Conservation (phyloP, 1,140 invertebrate species). For the Stenopsyche tienmushanensis region DNA sequence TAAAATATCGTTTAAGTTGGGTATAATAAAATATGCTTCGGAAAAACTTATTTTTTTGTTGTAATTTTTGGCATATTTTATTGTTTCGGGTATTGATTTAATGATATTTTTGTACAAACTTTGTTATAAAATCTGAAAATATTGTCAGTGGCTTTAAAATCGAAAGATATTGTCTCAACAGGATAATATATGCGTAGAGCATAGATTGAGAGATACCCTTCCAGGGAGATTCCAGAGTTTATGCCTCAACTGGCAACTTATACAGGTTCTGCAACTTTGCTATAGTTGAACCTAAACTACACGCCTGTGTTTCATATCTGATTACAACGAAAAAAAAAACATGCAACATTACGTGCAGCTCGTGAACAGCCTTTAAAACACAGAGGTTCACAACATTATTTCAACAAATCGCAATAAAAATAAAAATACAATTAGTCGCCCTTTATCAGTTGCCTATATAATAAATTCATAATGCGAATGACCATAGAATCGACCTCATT, state of each 20-base stretch:
- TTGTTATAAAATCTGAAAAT: no score
- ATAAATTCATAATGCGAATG: no score
- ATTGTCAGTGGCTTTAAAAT: no score
- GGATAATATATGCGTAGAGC: no score
- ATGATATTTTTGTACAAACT: neutral
- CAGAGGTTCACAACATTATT: conserved; percentile 14
- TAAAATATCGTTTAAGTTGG: no score
- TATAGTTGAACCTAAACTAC: conserved; percentile 4
- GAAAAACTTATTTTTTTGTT: neutral
- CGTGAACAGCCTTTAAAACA: conserved; percentile 1
- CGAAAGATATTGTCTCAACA: no score
- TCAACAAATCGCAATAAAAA: no score
- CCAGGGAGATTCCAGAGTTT: conserved; percentile 21
- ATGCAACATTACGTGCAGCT: conserved; percentile 39
- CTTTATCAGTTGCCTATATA: no score
- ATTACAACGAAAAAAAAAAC: conserved; percentile 39
- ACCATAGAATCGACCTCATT: no score
- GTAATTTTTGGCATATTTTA: neutral
- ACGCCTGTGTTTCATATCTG: conserved; percentile 31
- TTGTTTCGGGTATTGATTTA: neutral
- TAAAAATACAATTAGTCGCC: no score
- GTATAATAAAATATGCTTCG: no score
- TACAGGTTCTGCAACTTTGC: conserved; percentile 18
- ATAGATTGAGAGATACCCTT: no score
- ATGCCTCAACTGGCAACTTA: conserved; percentile 5